Percentiles rank a stretch among this genome's conserved stretches.
phyloP scores from a whole-genome alignment of 2,113 vertebrate genomes.

The Chaenocephalus aceratus region DNA sequence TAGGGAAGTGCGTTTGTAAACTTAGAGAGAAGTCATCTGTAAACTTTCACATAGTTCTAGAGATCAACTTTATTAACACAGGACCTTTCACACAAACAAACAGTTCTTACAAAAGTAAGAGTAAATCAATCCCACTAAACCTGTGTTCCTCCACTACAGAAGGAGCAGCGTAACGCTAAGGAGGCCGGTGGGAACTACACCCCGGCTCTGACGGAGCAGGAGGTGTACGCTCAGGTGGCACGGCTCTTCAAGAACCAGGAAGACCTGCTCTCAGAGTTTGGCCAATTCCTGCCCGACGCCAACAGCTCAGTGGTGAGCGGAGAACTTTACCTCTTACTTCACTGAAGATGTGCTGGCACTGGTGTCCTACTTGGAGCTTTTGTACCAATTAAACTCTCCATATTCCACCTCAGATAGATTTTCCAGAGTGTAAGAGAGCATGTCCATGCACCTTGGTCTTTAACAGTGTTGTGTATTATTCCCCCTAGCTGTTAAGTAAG shows the following conservation, averaged over 20 bases:
- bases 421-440: not conserved
- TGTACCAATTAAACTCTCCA: too few relatives aligned
- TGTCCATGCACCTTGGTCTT: not conserved
- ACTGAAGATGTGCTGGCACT: too few relatives aligned
- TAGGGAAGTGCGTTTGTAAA: not conserved
- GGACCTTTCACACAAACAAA: too few relatives aligned
- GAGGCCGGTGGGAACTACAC: conserved; percentile 98
- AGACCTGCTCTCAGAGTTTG: conserved; percentile 97
- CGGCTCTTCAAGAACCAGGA: conserved; percentile 99
- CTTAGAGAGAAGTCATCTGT: not conserved
- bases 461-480: conserved; percentile 21
- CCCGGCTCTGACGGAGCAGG: conserved; percentile 94
- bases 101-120: too few relatives aligned
- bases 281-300: conserved; percentile 97
- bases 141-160: conserved; percentile 79
- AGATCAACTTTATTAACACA: too few relatives aligned
- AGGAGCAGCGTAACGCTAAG: conserved; percentile 98
- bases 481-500: conserved; percentile 89
- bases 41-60: not conserved
- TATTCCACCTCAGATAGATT: too few relatives aligned
- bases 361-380: too few relatives aligned
- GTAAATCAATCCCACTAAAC: not conserved
- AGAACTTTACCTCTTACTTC: not conserved
- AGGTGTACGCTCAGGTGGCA: conserved; percentile 98
- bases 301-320: conserved; percentile 96